Evolutionary conservation across 2,797 vertebrate species (phyloP).

Genomic region (Halcyon chelicuti): DNA sequence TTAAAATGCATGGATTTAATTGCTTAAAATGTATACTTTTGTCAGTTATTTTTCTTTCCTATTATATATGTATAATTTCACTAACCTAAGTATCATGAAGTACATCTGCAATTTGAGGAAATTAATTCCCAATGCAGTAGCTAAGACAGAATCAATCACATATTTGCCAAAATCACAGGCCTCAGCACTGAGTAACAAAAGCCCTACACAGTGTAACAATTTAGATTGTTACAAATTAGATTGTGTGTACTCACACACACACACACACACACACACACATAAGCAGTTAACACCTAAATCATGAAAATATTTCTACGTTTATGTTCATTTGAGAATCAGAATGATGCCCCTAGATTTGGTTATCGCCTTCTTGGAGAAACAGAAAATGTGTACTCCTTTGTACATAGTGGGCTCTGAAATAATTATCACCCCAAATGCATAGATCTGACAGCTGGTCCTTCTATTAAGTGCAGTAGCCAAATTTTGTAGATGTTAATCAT

Average conservation of each 20-base stretch:
- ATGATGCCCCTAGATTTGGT: background rate
- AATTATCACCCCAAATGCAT: background rate
- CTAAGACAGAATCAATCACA: background rate
- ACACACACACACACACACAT: background rate
- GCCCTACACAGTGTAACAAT: background rate
- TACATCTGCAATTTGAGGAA: background rate
- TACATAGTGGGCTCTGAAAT: accelerated
- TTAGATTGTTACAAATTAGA: background rate
- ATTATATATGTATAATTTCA: background rate
- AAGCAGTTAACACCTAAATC: background rate
- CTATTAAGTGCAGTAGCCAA: background rate
- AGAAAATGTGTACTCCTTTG: background rate
- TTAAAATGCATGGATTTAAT: background rate
- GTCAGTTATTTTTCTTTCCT: background rate
- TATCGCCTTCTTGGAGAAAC: background rate
- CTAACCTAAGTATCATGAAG: background rate
- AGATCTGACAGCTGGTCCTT: background rate
- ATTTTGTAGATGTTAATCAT: background rate
- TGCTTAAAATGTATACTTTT: background rate
- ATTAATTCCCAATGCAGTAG: background rate
- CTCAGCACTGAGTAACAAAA: background rate
- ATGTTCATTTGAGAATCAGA: background rate
- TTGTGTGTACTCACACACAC: background rate
- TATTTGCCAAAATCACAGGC: background rate
- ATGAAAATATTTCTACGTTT: background rate